Evolutionary conservation across 2,113 vertebrate species (phyloP), one percentile per base, ranked within the genome.

Genomic region (Campylomormyrus numenius): DNA sequence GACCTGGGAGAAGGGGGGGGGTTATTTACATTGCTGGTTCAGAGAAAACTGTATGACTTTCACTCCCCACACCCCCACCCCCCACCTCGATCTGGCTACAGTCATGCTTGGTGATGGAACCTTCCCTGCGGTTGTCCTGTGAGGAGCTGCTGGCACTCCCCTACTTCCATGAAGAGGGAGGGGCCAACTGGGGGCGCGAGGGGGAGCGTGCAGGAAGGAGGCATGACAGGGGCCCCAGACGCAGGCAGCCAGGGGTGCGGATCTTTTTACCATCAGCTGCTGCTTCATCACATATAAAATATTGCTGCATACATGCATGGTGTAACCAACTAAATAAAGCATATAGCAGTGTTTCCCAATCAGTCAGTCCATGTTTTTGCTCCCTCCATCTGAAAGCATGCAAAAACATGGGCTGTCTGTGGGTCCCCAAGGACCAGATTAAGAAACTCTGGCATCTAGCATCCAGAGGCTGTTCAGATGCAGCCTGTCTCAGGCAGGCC

Each of bases 61-160:
- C 27, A 31, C 11, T 50, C 21, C 24, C 88, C 7, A 27, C 62
- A n/a, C 58, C 24, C 0, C 24, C 58, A 62, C 58, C 62, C n/a
- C 9, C 62, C 62, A 66, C n/a, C 7, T 39, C 3, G 3, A 15
- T 90, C 15, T 89, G n/a, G 90, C 27, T 84, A 15, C 85, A 96
- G 96, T 95, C 95, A 0, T 96, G 95, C 89, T 94, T 96, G 89
- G 93, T 96, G 90, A 96, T 96, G 96, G 96, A 96, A 89, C 96
- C 96, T 0, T 93, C 93, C 5, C 92, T 93, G 24, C 93, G 96
- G 84, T 91, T 96, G 92, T 95, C 96, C 90, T 96, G 96, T 74
- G 95, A 95, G 49, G 96, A 96, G 92, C 92, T 96, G 62, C 92
- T 96, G 89, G 95, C 94, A 91, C 92, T 96, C 90, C 94, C 95